Evolutionary conservation across 2,888 invertebrate genomes (phyloP).

Genomic region (Caenorhabditis angaria): DNA sequence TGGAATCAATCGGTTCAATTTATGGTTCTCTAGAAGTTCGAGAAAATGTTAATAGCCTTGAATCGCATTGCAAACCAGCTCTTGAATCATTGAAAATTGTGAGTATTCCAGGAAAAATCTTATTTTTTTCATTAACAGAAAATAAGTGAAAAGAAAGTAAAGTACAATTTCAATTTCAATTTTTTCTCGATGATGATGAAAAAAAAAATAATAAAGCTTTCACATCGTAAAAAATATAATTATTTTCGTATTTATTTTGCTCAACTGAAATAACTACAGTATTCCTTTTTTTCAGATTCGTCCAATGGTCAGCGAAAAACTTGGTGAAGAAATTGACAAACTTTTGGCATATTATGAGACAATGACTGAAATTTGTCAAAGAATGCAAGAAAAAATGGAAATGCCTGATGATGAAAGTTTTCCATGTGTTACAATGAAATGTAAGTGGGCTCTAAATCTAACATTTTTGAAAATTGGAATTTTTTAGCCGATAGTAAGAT

Average conservation of each 20-base stretch:
- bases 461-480: no score
- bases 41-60: slow-evolving; percentile 21
- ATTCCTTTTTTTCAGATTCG: not conserved
- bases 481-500: no score
- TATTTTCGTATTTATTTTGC: not conserved
- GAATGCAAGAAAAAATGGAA: slow-evolving; percentile 19
- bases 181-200: no score
- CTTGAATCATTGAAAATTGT: slow-evolving; percentile 17
- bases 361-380: slow-evolving; percentile 18
- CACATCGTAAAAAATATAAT: not conserved
- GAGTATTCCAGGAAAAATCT: not conserved
- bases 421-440: no score
- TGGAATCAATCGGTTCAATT: slow-evolving; percentile 16
- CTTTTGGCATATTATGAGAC: slow-evolving; percentile 12
- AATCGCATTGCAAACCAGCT: slow-evolving; percentile 15
- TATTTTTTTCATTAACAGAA: not conserved
- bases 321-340: slow-evolving; percentile 11
- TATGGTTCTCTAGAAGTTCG: slow-evolving; percentile 17
- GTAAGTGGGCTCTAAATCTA: no score
- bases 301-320: not conserved
- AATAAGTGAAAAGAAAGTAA: not conserved
- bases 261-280: not conserved
- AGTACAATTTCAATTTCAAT: not conserved
- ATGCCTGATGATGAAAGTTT: slow-evolving; percentile 8
- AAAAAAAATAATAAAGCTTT: not conserved